Percentiles rank a stretch among this genome's conserved stretches.
Conservation (phyloP, 2,888 invertebrate genomes). For the Diarsia rubi region DNA sequence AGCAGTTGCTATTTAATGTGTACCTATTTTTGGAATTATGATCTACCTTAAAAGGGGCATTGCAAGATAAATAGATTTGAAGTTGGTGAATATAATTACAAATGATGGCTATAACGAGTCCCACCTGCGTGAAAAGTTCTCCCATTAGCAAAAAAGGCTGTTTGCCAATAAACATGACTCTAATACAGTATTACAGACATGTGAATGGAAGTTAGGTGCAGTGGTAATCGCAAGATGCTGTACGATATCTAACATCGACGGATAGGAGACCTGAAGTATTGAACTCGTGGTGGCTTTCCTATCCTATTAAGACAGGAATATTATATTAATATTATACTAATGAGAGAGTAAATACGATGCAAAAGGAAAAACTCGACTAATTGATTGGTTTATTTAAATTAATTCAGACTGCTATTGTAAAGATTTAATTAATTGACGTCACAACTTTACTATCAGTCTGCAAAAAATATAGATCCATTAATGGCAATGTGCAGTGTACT, state of each 20-base stretch:
- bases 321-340: no score
- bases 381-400: background rate
- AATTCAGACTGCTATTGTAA: background rate
- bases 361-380: background rate
- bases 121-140: background rate
- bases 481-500: conserved; percentile 12
- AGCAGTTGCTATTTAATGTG: conserved; percentile 10
- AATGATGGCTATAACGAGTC: background rate
- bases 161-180: background rate
- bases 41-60: background rate
- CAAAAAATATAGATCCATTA: conserved; percentile 25
- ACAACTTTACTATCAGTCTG: background rate
- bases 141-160: background rate
- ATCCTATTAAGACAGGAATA: no score
- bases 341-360: background rate
- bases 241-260: background rate
- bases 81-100: background rate
- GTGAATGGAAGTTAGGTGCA: background rate
- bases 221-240: no score
- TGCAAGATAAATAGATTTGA: background rate
- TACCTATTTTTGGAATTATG: background rate
- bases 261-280: background rate
- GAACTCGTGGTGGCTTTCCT: no score
- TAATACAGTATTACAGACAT: no score
- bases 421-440: background rate